Conservation (phyloP, 2,113 vertebrate genomes). For the Megaptera novaeangliae region DNA sequence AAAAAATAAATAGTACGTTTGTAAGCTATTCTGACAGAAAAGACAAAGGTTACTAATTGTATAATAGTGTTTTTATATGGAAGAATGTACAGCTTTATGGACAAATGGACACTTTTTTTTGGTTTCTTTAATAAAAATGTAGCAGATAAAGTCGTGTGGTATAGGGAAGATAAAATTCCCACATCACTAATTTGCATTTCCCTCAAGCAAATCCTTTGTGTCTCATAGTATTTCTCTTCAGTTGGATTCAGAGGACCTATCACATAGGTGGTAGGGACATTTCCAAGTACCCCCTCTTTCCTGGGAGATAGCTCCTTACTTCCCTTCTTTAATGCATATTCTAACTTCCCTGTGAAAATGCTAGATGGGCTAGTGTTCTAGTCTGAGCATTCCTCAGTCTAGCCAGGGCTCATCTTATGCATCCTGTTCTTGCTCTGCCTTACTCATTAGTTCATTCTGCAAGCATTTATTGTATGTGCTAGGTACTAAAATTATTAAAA, state of each 20-base stretch:
- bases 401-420: neutral
- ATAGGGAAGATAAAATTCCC: conserved; percentile 33
- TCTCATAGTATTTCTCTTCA: neutral
- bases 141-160: conserved; percentile 61
- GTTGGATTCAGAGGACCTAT: neutral
- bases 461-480: neutral
- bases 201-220: neutral
- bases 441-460: neutral
- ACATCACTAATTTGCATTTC: neutral
- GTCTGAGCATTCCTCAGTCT: neutral
- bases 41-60: conserved; percentile 77
- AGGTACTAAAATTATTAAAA: neutral
- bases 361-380: neutral
- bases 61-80: conserved; percentile 78
- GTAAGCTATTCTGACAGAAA: conserved; percentile 75
- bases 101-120: conserved; percentile 71
- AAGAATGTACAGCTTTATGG: conserved; percentile 71
- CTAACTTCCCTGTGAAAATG: neutral
- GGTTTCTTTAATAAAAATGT: conserved; percentile 86
- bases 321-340: neutral
- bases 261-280: neutral
- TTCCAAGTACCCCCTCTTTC: neutral
- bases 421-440: neutral
- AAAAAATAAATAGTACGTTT: conserved; percentile 65
- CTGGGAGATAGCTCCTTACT: neutral